phyloP scores from a whole-genome alignment of 2,888 invertebrate species.

The Oxytorus armatus region DNA sequence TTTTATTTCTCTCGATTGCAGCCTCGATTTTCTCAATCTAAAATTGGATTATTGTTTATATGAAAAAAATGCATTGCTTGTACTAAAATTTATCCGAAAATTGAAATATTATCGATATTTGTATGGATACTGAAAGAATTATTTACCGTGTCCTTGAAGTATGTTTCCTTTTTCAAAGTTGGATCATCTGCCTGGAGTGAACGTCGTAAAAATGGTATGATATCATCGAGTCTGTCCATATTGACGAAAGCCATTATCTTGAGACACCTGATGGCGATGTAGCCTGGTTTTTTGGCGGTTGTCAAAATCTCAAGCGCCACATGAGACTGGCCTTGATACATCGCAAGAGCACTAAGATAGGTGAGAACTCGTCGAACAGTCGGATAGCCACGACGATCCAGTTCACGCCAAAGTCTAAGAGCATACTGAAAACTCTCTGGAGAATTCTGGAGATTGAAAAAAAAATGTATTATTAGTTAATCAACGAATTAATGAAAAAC shows the following conservation, averaged over 20 bases:
- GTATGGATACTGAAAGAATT: neutral
- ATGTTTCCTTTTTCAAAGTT: slow-evolving; percentile 86
- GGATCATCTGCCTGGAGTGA: slow-evolving; percentile 87
- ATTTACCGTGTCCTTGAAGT: slow-evolving; percentile 88
- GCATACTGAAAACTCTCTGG: slow-evolving; percentile 87
- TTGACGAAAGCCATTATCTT: slow-evolving; percentile 88
- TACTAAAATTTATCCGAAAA: neutral
- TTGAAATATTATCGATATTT: slow-evolving; percentile 11
- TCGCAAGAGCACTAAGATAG: slow-evolving; percentile 88
- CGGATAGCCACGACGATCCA: slow-evolving; percentile 86
- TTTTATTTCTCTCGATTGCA: slow-evolving; percentile 85
- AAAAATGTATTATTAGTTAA: too few species aligned
- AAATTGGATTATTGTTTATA: slow-evolving; percentile 48
- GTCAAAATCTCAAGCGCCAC: slow-evolving; percentile 89
- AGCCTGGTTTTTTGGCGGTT: slow-evolving; percentile 86
- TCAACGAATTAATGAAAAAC: neutral
- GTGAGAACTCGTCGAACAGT: slow-evolving; percentile 88
- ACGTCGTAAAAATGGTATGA: slow-evolving; percentile 86
- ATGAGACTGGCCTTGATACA: slow-evolving; percentile 89
- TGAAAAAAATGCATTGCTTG: neutral
- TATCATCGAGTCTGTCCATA: slow-evolving; percentile 88
- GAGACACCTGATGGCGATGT: slow-evolving; percentile 89
- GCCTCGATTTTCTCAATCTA: slow-evolving; percentile 86
- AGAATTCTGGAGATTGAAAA: slow-evolving; percentile 87
- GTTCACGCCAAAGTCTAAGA: slow-evolving; percentile 87